Conservation (phyloP, 1,140 invertebrate genomes). For the Fopius arisanus region DNA sequence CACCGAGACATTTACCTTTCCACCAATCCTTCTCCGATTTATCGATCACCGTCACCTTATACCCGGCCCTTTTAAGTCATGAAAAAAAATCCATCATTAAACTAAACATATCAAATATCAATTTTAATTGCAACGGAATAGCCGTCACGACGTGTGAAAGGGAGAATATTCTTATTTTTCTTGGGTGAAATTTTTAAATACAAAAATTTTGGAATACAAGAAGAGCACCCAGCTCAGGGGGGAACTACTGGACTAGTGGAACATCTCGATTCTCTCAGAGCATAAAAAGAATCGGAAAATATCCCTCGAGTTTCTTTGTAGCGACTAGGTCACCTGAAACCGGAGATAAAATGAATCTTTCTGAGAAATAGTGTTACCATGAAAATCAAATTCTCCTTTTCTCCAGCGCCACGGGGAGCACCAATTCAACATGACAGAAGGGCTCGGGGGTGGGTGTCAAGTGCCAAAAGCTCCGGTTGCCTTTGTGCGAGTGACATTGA, state of each 20-base stretch:
- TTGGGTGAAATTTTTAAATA: too few relatives aligned
- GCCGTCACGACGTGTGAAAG: too few relatives aligned
- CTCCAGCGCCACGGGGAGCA: too few relatives aligned
- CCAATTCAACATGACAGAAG: background rate
- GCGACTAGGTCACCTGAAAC: background rate
- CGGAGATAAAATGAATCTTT: background rate
- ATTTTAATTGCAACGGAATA: too few relatives aligned
- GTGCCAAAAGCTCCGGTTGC: background rate
- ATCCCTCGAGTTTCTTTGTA: background rate
- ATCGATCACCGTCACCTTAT: slow-evolving; percentile 94
- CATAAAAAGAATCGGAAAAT: too few relatives aligned
- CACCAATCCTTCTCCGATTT: slow-evolving; percentile 96
- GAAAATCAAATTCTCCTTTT: background rate
- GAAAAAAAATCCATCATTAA: background rate
- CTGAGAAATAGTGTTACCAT: background rate
- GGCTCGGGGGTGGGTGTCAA: background rate
- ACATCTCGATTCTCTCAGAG: too few relatives aligned
- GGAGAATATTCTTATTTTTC: background rate
- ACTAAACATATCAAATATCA: background rate
- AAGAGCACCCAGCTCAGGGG: too few relatives aligned
- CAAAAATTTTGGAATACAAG: too few relatives aligned
- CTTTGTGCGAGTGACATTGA: background rate
- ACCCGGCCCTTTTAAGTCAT: slow-evolving; percentile 78
- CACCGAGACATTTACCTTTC: slow-evolving; percentile 90
- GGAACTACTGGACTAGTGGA: too few relatives aligned